A percentile compares a stretch with the other conserved stretches of the same genome.
phyloP scores from a whole-genome alignment of 2,113 vertebrate genomes.

The Riparia riparia region DNA sequence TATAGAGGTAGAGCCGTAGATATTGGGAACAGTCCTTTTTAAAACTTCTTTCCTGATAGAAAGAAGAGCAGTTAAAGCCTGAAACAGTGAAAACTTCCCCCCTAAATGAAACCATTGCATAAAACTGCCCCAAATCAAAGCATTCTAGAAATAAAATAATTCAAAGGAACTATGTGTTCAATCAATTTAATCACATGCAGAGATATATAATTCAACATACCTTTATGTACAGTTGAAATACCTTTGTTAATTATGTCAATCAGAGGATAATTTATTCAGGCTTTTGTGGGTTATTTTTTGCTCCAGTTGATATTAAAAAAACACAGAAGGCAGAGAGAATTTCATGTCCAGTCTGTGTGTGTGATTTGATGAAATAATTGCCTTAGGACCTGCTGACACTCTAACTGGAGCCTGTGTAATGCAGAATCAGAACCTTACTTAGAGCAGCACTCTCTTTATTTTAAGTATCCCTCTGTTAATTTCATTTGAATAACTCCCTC shows the following conservation, averaged over 20 bases:
- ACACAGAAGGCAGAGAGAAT: not conserved
- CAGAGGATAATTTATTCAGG: not conserved
- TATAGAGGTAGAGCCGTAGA: conserved; percentile 48
- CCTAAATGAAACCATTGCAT: not conserved
- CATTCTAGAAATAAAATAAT: not conserved
- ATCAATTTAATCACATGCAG: not conserved
- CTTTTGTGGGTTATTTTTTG: not conserved
- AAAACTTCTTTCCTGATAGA: conserved; percentile 23
- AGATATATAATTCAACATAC: not conserved
- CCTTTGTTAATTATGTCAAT: conserved; percentile 6
- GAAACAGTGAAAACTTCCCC: not conserved
- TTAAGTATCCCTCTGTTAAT: not conserved
- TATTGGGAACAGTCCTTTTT: conserved; percentile 1
- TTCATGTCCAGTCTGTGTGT: not conserved
- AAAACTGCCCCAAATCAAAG: rapidly evolving
- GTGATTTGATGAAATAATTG: conserved; percentile 34
- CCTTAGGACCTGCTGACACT: conserved; percentile 8
- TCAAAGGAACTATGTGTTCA: not conserved
- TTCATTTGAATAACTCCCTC: not conserved
- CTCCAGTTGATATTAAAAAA: not conserved
- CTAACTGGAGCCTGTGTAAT: conserved; percentile 13
- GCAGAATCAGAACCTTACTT: not conserved
- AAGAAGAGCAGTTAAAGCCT: conserved; percentile 13
- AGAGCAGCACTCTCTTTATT: not conserved
- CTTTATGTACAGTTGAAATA: not conserved